Base-by-base conservation (phyloP, 2,888 invertebrate genomes). In the Chymomyza fuscimana region DNA sequence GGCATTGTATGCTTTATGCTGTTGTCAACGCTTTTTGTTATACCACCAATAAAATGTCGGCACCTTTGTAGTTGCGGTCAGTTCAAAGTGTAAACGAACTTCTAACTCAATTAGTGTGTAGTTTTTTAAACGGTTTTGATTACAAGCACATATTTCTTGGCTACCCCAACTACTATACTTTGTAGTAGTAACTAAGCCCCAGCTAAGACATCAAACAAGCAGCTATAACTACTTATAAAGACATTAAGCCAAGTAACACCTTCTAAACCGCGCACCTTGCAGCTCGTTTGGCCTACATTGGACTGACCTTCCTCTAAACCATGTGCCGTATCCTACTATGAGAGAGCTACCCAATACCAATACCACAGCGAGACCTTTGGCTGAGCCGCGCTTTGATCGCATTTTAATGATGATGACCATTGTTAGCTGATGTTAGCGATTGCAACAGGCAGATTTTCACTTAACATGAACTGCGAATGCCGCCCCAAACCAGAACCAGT, bases 401-500 rank as follows among this genome's bases (percentile, higher is more conserved):
- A 82, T 89, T 91, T 90, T 90, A 91, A 90, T 91, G 90, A 91
- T 90, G 91, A 90, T 90, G 90, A 91, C 90, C 91, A 90, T 91
- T 91, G 91, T 90, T 91, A 91, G 89, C 90, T 89, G 87, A 89
- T 89, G 89, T 88, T 88, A 85, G 89, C 89, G 89, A 89, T 89
- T 88, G 86, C 85, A 78, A 69, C 74, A 74, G 76, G 66, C 88
- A 82, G 89, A 90, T 89, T 90, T 89, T 90, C 86, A 86, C 89
- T 86, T 89, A 89, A 83, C 86, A 89, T 79, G 29, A 32, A 63
- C 77, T 74, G 77, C 79, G 70, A 81, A 75, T 67, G 73, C 73
- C 69, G 74, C 74, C 71, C 63, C 73, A 72, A 46, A 51, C 59
- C 29, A 60, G 64, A 36, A 64, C 32, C 32, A 32, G 32, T 4